Evolutionary conservation across 2,797 vertebrate species (phyloP), one percentile per base, ranked within the genome.

Genomic region (Pipistrellus pipistrellus): DNA sequence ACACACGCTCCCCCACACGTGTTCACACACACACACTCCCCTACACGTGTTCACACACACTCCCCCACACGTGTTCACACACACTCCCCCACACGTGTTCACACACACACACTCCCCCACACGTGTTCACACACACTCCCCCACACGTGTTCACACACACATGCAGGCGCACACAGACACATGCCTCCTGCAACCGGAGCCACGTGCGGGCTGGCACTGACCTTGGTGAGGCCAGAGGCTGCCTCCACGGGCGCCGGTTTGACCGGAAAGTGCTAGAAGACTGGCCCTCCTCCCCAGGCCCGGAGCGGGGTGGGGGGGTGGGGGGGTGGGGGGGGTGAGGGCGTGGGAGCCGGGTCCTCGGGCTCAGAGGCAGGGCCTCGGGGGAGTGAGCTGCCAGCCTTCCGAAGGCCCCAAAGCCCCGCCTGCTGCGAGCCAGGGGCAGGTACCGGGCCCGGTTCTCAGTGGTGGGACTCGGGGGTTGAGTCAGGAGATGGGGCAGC

Each of bases 261-360:
- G 14, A 15, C 3, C 1, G 23, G 72, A 72, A 62, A 48, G 1
- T 2, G 10, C 55, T n/a, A 11, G 73, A 78, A 88, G 48, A 6
- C 57, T 35, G 20, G 35, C 15, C 3, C 23, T 8, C 68, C 8
- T 86, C 0, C 12, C 30, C n/a, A 59, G 55, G 68, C 55, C 41
- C 76, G 48, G 48, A 15, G 48, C 3, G 14, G 82, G 80, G n/a
- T n/a, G n/a, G n/a, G n/a, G n/a, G n/a, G n/a, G n/a, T n/a, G n/a
- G n/a, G n/a, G n/a, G n/a, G n/a, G n/a, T n/a, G n/a, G 23, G 62
- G 4, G 3, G 2, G 12, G 35, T 27, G 0, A n/a, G 41, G 6
- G 21, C 11, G 41, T 1, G 6, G 0, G 32, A 15, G 18, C 12
- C 9, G 6, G 1, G 32, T 7, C 90, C 83, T 72, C 23, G 68